These are phyloP conservation scores for Bergia puertoricense DNA, from an alignment of 92 coral and sea anemone genomes.

Conservation along the genomic window DNA sequence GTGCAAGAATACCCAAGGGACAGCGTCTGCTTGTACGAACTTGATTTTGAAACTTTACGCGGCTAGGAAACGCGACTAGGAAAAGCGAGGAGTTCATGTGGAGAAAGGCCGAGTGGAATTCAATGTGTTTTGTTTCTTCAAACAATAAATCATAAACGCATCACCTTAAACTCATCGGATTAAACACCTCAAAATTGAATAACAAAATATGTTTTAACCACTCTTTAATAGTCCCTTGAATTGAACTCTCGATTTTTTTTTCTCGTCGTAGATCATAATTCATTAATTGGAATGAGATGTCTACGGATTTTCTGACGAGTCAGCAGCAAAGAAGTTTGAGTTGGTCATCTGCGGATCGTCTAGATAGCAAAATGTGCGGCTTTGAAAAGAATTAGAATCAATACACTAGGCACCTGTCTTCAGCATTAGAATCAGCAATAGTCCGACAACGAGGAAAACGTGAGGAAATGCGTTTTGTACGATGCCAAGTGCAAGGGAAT, in stretches of 20 bases:
- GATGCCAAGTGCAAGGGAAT: neutral
- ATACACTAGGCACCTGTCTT: too few relatives aligned
- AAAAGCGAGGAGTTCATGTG: neutral
- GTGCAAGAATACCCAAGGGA: neutral
- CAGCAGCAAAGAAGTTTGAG: too few relatives aligned
- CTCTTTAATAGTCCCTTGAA: neutral
- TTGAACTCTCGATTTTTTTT: neutral
- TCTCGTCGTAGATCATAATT: too few relatives aligned
- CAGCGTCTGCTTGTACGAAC: neutral
- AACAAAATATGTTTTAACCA: slow-evolving; percentile 1
- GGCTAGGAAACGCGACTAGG: neutral
- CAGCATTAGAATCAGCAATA: neutral
- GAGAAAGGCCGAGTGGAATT: neutral
- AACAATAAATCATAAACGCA: slow-evolving; percentile 12
- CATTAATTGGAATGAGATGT: too few relatives aligned
- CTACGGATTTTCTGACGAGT: too few relatives aligned
- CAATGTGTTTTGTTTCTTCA: neutral
- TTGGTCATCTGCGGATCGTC: too few relatives aligned
- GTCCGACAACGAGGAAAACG: neutral
- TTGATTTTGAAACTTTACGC: too few relatives aligned
- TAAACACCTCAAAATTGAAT: slow-evolving; percentile 28
- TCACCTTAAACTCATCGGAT: slow-evolving; percentile 27
- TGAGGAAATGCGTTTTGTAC: neutral
- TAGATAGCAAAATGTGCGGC: too few relatives aligned
- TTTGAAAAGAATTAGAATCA: too few relatives aligned